These are phyloP conservation scores for Drosophila histrio DNA, from an alignment of 2,888 invertebrate genomes.

Conservation along the genomic window DNA sequence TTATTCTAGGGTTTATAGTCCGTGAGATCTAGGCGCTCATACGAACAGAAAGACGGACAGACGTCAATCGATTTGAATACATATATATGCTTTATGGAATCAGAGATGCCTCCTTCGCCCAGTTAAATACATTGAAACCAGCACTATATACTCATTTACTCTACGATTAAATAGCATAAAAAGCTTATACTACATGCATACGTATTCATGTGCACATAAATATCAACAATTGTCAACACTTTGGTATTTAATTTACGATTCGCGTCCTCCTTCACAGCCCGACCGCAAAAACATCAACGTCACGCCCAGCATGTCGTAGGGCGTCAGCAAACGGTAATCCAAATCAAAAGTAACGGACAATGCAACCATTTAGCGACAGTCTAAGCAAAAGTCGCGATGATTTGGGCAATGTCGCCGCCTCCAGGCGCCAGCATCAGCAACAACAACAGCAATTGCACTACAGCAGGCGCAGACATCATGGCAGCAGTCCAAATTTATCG, in stretches of 20 bases:
- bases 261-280: slow-evolving; percentile 21
- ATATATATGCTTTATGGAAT: too few species aligned
- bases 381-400: slow-evolving; percentile 84
- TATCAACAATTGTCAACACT: too few species aligned
- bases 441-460: slow-evolving; percentile 67
- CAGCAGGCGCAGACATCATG: slow-evolving; percentile 69
- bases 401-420: slow-evolving; percentile 76
- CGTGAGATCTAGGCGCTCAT: too few species aligned
- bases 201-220: not conserved
- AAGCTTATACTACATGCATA: not conserved
- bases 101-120: too few species aligned
- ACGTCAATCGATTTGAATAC: too few species aligned
- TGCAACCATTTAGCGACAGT: slow-evolving; percentile 83
- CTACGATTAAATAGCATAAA: too few species aligned
- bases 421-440: slow-evolving; percentile 64
- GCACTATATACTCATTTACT: too few species aligned
- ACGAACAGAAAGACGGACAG: too few species aligned
- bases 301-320: slow-evolving; percentile 65
- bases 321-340: slow-evolving; percentile 11
- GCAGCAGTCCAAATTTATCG: slow-evolving; percentile 80
- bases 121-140: too few species aligned
- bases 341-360: slow-evolving; percentile 57
- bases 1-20: too few species aligned
- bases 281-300: not conserved
- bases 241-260: not conserved